Evolutionary conservation across 2,797 vertebrate species (phyloP).

Genomic region (Liparis tanakae): DNA sequence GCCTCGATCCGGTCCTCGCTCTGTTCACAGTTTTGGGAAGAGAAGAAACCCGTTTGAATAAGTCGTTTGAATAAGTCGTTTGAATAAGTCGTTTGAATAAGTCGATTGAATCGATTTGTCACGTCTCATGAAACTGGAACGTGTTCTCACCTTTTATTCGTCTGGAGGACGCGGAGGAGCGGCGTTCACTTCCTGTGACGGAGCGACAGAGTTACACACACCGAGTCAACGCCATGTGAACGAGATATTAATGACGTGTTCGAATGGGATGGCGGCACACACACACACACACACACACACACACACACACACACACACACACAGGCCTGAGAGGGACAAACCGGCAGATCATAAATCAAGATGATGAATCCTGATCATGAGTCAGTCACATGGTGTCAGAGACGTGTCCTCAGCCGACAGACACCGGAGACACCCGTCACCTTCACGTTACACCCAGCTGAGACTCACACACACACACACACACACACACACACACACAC

Average conservation of each 20-base stretch:
- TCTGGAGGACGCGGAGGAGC: conserved; percentile 42
- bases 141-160: conserved; percentile 26
- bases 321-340: conserved; percentile 54
- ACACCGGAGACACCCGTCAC: conserved; percentile 75
- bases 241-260: conserved; percentile 17
- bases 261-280: background rate
- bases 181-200: conserved; percentile 55
- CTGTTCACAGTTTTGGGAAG: conserved; percentile 39
- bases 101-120: conserved; percentile 39
- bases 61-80: too few species aligned
- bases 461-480: conserved; percentile 49
- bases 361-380: conserved; percentile 78
- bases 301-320: conserved; percentile 2
- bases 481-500: conserved; percentile 31
- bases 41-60: conserved; percentile 41
- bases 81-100: too few species aligned
- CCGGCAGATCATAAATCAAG: conserved; percentile 76
- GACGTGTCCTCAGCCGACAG: conserved; percentile 72
- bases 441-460: conserved; percentile 72
- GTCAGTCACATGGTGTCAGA: conserved; percentile 77
- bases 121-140: conserved; percentile 31
- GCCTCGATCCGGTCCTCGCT: conserved; percentile 13
- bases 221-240: too few species aligned
- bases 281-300: conserved; percentile 4
- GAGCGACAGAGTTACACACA: background rate